Evolutionary conservation across 2,888 invertebrate species (phyloP).

Genomic region (Loripinus fragilis): DNA sequence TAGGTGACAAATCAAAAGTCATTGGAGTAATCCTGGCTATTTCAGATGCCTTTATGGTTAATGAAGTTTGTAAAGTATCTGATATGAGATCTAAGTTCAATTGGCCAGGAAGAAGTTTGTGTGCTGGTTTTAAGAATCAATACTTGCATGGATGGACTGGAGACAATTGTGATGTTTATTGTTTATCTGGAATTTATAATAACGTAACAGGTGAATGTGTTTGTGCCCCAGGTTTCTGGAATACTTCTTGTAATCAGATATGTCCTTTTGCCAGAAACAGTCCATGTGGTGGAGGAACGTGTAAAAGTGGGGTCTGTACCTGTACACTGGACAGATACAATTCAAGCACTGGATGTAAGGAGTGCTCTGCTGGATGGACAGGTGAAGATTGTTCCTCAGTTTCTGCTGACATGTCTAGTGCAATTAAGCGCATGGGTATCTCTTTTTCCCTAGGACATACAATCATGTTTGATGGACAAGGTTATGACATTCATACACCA

Average conservation of each 20-base stretch:
- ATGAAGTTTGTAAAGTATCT: background rate
- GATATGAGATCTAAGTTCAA: background rate
- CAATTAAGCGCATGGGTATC: slow-evolving; percentile 16
- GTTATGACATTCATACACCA: slow-evolving; percentile 49
- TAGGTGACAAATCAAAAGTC: slow-evolving; percentile 5
- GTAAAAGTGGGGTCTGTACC: slow-evolving; percentile 63
- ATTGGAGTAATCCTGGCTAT: slow-evolving; percentile 49
- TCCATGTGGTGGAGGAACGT: slow-evolving; percentile 66
- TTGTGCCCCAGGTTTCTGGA: slow-evolving; percentile 67
- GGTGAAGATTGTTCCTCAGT: slow-evolving; percentile 67
- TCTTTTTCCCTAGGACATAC: slow-evolving; percentile 63
- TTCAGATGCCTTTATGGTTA: slow-evolving; percentile 22
- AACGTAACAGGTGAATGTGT: slow-evolving; percentile 41
- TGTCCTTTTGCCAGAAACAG: slow-evolving; percentile 55
- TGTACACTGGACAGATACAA: slow-evolving; percentile 62
- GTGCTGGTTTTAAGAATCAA: slow-evolving; percentile 38
- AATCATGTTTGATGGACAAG: slow-evolving; percentile 64
- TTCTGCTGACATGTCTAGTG: slow-evolving; percentile 17
- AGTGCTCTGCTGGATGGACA: slow-evolving; percentile 67
- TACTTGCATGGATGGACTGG: slow-evolving; percentile 58
- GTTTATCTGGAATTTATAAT: slow-evolving; percentile 47
- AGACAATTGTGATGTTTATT: slow-evolving; percentile 45
- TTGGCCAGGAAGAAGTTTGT: slow-evolving; percentile 49
- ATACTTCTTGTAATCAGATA: slow-evolving; percentile 51
- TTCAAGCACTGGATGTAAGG: slow-evolving; percentile 51